Conservation (phyloP, 2,113 vertebrate genomes). For the Seriola quinqueradiata region DNA sequence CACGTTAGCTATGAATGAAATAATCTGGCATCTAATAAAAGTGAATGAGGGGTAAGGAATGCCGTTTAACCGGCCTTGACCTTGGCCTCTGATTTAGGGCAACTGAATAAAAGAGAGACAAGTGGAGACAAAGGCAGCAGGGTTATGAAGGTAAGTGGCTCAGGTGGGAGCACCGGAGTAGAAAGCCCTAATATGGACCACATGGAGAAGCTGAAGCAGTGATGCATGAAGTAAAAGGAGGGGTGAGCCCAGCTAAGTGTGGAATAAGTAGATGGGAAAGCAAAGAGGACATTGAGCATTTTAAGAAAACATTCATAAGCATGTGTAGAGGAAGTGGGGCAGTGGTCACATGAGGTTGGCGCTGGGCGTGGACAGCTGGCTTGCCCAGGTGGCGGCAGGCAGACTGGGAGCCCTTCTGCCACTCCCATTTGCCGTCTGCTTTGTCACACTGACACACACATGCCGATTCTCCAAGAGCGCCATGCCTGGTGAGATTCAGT, state of each 20-base stretch:
- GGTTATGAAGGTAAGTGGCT: conserved; percentile 24
- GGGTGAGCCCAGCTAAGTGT: background rate
- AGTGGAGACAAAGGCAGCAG: conserved; percentile 11
- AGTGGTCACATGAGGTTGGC: conserved; percentile 26
- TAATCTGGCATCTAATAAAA: conserved; percentile 29
- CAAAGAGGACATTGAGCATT: background rate
- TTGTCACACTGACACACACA: conserved; percentile 8
- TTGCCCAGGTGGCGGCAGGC: conserved; percentile 44
- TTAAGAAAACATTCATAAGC: background rate
- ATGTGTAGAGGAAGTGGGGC: conserved; percentile 12
- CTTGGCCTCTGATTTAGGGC: background rate
- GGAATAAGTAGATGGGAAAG: conserved; percentile 4
- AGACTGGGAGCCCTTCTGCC: conserved; percentile 31
- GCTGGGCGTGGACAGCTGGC: conserved; percentile 55
- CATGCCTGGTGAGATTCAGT: background rate
- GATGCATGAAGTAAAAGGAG: conserved; percentile 10
- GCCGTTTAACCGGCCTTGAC: conserved; percentile 20
- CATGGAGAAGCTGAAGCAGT: conserved; percentile 21
- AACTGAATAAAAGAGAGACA: background rate
- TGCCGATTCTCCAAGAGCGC: conserved; percentile 4
- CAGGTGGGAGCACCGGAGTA: conserved; percentile 22
- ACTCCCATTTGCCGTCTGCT: conserved; percentile 29
- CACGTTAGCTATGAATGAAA: conserved; percentile 36
- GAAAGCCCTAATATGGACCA: conserved; percentile 31
- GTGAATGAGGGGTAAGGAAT: conserved; percentile 21